These are phyloP conservation scores for Galbula dea DNA, from an alignment of 2,113 vertebrate genomes.

Conservation along the genomic window DNA sequence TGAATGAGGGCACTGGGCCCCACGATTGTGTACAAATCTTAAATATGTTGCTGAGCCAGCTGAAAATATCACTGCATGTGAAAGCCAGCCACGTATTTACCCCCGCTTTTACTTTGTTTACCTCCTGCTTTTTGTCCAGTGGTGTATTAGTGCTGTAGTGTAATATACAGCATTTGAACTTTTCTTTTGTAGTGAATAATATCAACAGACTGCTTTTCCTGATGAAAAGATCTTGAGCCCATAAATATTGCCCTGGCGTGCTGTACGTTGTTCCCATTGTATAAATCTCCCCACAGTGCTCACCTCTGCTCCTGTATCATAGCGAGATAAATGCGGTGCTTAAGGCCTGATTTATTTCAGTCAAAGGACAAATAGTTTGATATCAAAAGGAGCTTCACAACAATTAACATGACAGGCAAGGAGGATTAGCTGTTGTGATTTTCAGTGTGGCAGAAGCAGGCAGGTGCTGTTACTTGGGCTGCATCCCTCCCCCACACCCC, in stretches of 20 bases:
- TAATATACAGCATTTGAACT: constrained; percentile 7
- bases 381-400: constrained; percentile 56
- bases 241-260: background rate
- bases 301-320: constrained; percentile 51
- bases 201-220: constrained; percentile 27
- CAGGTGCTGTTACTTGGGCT: constrained; percentile 73
- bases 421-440: constrained; percentile 58
- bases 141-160: background rate
- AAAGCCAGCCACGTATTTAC: background rate
- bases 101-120: background rate
- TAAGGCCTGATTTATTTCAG: constrained; percentile 66
- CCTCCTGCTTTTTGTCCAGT: background rate
- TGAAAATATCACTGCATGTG: background rate
- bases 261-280: background rate
- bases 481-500: constrained; percentile 4
- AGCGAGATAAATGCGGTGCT: constrained; percentile 51
- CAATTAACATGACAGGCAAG: constrained; percentile 67
- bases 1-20: background rate
- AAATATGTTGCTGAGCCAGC: background rate
- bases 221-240: constrained; percentile 19
- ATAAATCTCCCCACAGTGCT: constrained; percentile 26
- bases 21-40: background rate
- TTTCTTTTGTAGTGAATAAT: constrained; percentile 14
- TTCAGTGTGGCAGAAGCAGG: constrained; percentile 55
- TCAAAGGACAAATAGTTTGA: constrained; percentile 65